phyloP scores from a whole-genome alignment of 2,113 vertebrate species.

The Scortum barcoo region DNA sequence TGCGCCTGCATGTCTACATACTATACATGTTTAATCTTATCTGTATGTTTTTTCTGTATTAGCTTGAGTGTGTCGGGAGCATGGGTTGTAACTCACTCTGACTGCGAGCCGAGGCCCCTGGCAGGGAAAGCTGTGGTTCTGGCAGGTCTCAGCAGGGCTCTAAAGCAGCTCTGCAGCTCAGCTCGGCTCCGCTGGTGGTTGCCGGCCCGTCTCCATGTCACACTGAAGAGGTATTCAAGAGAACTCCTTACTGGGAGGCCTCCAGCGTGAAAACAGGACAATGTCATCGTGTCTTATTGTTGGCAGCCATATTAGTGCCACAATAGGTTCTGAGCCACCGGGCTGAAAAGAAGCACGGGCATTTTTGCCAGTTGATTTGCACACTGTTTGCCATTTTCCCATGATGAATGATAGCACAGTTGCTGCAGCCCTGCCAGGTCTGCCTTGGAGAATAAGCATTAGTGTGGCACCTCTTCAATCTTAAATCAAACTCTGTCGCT shows the following conservation, averaged over 20 bases:
- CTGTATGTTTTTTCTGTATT: conserved; percentile 35
- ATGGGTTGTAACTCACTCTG: conserved; percentile 69
- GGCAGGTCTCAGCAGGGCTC: conserved; percentile 72
- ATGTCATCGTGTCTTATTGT: conserved; percentile 68
- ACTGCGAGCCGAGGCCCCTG: conserved; percentile 59
- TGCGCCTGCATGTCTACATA: conserved; percentile 41
- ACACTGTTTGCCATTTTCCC: conserved; percentile 53
- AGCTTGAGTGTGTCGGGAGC: conserved; percentile 43
- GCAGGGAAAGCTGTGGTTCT: conserved; percentile 61
- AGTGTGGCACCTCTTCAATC: conserved; percentile 36
- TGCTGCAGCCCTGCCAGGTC: conserved; percentile 21
- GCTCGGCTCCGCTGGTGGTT: conserved; percentile 57
- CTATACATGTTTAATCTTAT: conserved; percentile 29
- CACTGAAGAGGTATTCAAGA: conserved; percentile 54
- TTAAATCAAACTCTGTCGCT: conserved; percentile 38
- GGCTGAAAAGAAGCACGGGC: conserved; percentile 44
- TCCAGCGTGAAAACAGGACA: conserved; percentile 64
- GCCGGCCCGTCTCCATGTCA: conserved; percentile 47
- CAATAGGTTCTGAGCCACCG: conserved; percentile 41
- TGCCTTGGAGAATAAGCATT: conserved; percentile 25
- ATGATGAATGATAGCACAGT: conserved; percentile 48
- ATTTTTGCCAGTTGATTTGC: conserved; percentile 58
- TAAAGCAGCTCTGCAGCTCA: conserved; percentile 54
- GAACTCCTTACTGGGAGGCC: conserved; percentile 62
- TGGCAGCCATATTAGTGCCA: conserved; percentile 57